Evolutionary conservation across 2,888 invertebrate genomes (phyloP).

Genomic region (Erebia aethiops): DNA sequence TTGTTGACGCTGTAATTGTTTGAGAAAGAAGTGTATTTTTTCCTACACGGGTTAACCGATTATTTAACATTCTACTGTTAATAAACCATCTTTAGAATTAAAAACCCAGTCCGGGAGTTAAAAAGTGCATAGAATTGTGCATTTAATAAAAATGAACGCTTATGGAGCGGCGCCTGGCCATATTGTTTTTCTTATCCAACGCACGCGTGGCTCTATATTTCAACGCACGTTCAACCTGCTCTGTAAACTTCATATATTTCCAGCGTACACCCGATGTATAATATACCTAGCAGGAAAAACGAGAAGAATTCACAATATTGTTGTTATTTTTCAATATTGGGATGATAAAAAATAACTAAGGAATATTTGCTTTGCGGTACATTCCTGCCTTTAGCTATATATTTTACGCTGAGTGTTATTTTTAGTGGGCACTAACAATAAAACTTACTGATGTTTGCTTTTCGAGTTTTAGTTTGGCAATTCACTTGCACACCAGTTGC

Average conservation of each 20-base stretch:
- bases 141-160: not conserved
- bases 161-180: not conserved
- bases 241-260: conserved; percentile 10
- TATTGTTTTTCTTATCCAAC: conserved; percentile 5
- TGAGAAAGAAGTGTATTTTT: too few species aligned
- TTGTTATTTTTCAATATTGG: conserved; percentile 4
- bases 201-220: not conserved
- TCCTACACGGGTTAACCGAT: too few species aligned
- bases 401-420: not conserved
- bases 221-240: not conserved
- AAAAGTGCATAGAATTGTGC: too few species aligned
- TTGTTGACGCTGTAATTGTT: too few species aligned
- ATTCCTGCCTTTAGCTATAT: not conserved
- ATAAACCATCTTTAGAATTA: not conserved
- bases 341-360: conserved; percentile 16
- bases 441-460: too few species aligned
- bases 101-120: too few species aligned
- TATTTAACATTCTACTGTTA: too few species aligned
- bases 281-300: not conserved
- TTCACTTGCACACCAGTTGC: too few species aligned
- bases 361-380: conserved; percentile 5
- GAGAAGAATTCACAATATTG: conserved; percentile 15
- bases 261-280: not conserved
- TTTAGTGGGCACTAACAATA: too few species aligned
- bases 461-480: too few species aligned